Percentiles rank a stretch among this genome's conserved stretches.
Evolutionary conservation across 53 echinoderm and acorn worm species (phyloP).

Genomic region (Holothuria leucospilota): DNA sequence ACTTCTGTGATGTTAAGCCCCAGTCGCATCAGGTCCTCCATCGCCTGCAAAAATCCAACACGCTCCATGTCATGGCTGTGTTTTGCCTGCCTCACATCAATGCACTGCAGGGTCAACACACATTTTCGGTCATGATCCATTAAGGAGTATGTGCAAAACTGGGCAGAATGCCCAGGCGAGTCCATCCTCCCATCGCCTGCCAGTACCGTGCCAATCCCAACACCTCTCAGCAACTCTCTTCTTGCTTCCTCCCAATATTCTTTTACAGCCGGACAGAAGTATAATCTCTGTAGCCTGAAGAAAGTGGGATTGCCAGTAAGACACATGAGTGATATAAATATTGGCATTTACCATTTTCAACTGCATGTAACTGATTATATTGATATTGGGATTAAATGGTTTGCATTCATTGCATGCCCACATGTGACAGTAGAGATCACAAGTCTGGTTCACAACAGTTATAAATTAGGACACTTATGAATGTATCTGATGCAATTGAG

Average conservation of each 20-base stretch:
- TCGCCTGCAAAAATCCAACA: neutral
- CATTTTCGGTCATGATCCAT: conserved; percentile 23
- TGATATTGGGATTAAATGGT: no score
- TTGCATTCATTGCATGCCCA: no score
- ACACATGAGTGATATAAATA: no score
- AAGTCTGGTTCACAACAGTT: no score
- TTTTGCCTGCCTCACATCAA: conserved; percentile 17
- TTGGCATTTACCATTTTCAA: no score
- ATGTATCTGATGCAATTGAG: no score
- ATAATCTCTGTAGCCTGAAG: neutral
- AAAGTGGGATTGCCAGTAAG: neutral
- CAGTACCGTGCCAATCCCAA: neutral
- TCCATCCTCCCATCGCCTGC: conserved; percentile 27
- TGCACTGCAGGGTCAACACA: neutral
- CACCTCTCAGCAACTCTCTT: neutral
- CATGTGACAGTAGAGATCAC: no score
- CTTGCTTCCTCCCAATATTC: neutral
- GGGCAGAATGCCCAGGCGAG: neutral
- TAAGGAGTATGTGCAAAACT: conserved; percentile 10
- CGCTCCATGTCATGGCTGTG: conserved; percentile 28
- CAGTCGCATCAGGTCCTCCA: neutral
- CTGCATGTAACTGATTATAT: no score
- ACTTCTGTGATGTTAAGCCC: conserved; percentile 1
- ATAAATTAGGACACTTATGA: no score
- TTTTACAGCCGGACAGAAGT: neutral